Evolutionary conservation across 2,797 vertebrate genomes (phyloP), one percentile per base, ranked within the genome.

Genomic region (Echiichthys vipera): DNA sequence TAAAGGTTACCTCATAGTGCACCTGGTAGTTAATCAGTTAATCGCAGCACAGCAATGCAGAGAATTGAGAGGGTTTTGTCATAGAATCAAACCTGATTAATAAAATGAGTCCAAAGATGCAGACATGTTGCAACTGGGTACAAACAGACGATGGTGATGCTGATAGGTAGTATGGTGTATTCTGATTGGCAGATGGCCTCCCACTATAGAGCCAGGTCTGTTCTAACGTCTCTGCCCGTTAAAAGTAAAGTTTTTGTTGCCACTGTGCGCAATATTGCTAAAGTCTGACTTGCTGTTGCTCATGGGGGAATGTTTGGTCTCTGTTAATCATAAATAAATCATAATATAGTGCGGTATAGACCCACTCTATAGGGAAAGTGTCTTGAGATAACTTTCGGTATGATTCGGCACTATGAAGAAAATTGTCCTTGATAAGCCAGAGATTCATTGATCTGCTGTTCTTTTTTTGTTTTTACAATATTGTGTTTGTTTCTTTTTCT

Each of bases 1-100:
- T 84, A 97, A 95, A 96, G 97, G 97, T 98, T 87, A 81, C 74
- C 59, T 78, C 77, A 81, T 73, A 65, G 57, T 74, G 74, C 81
- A 46, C 57, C 73, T 82, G 77, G 37, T 74, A 84, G 78, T 71
- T 75, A 65, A 66, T 70, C 72, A 71, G 70, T 84, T 74, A 51
- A 81, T 74, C 39, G 9, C 57, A 46, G 77, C 37, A 59, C 59
- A 73, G 72, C 81, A 75, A 81, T 61, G 69, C 65, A 65, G 65
- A 65, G 47, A 73, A n/a, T 5, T 29, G 5, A 76, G 45, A 34
- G 30, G 5, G 3, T 39, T 63, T 47, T 47, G 10, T 57, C 11
- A 27, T 5, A 14, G 29, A 66, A 20, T 39, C 7, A 18, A 49
- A 56, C 24, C 43, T 7, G 25, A 18, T 36, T 42, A 17, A 27